These are phyloP conservation scores for Avahi laniger DNA, from an alignment of 2,797 vertebrate genomes.

Conservation along the genomic window DNA sequence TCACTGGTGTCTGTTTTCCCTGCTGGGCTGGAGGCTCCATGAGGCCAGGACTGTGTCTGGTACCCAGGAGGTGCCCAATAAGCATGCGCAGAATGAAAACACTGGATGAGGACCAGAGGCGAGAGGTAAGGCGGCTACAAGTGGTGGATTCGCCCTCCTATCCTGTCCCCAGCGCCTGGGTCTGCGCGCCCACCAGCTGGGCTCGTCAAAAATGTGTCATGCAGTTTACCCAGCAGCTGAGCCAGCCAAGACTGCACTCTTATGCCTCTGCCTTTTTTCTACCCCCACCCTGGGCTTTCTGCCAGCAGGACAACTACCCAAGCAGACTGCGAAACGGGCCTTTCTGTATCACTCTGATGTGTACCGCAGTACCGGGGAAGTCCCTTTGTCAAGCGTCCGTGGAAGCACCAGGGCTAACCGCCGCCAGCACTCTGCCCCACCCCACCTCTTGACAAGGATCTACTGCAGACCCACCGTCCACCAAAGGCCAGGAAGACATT, in stretches of 20 bases:
- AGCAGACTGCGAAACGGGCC: background rate
- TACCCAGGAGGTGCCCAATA: background rate
- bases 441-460: background rate
- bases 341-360: background rate
- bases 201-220: background rate
- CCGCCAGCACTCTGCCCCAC: background rate
- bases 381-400: background rate
- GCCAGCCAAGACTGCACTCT: background rate
- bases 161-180: background rate
- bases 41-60: background rate
- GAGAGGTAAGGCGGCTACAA: background rate
- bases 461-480: background rate
- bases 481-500: background rate
- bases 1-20: background rate
- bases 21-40: background rate
- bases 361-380: background rate
- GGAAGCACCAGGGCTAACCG: background rate
- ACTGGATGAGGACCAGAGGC: background rate
- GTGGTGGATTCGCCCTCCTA: background rate
- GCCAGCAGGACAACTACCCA: conserved; percentile 16
- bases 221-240: background rate
- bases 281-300: background rate
- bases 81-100: background rate
- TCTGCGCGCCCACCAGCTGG: background rate
- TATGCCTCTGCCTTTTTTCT: background rate